These are phyloP conservation scores for Hylaeus anthracinus DNA, from an alignment of 1,140 invertebrate genomes.

Conservation along the genomic window DNA sequence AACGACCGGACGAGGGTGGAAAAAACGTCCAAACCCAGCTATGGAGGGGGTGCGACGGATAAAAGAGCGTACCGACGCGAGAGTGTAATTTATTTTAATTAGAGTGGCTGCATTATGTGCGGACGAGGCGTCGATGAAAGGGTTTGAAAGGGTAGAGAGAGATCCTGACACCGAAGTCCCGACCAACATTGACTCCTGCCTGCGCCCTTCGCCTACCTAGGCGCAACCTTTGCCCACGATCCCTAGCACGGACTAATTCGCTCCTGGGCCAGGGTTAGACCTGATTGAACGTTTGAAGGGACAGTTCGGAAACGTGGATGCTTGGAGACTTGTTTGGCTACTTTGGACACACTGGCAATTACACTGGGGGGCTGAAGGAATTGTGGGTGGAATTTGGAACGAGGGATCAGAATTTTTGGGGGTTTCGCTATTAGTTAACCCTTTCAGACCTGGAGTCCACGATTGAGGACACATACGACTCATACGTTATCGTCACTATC, in stretches of 20 bases:
- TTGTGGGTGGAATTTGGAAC: too few species aligned
- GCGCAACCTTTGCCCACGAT: constrained; percentile 57
- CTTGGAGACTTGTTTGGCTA: not conserved
- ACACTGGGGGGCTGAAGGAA: too few species aligned
- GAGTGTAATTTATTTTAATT: constrained; percentile 81
- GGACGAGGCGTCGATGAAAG: constrained; percentile 74
- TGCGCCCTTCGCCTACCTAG: constrained; percentile 66
- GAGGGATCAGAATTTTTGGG: too few species aligned
- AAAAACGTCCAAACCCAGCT: constrained; percentile 2
- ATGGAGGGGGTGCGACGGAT: constrained; percentile 51
- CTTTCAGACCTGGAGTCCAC: too few species aligned
- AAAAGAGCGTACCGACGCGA: constrained; percentile 65
- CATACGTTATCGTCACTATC: too few species aligned
- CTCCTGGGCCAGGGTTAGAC: constrained; percentile 53
- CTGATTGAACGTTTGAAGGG: constrained; percentile 45
- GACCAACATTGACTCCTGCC: constrained; percentile 36
- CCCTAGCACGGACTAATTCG: constrained; percentile 78
- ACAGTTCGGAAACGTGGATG: not conserved
- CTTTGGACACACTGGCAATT: not conserved
- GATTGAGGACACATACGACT: too few species aligned
- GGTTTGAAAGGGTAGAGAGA: constrained; percentile 75
- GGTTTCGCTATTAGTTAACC: too few species aligned
- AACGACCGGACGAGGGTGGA: constrained; percentile 38
- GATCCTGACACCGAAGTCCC: constrained; percentile 65
- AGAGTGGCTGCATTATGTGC: constrained; percentile 80